These are phyloP conservation scores for Takifugu rubripes DNA, from an alignment of 2,797 vertebrate genomes.

Conservation along the genomic window DNA sequence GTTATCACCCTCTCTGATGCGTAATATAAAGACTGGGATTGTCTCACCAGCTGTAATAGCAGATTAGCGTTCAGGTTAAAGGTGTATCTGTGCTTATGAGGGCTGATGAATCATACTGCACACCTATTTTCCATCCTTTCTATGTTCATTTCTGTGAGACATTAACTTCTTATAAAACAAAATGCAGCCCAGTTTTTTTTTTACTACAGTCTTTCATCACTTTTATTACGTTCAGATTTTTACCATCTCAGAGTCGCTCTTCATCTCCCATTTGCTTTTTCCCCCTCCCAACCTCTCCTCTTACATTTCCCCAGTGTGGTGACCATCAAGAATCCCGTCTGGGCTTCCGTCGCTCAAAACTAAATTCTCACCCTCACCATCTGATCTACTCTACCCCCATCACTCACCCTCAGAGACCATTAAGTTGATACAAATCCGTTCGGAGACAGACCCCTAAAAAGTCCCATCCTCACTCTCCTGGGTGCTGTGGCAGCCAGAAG, in stretches of 20 bases:
- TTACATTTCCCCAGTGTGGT: background rate
- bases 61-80: conserved; percentile 44
- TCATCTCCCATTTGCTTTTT: conserved; percentile 10
- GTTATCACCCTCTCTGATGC: conserved; percentile 39
- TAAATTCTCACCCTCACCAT: conserved; percentile 3
- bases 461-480: conserved; percentile 45
- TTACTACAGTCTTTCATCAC: conserved; percentile 15
- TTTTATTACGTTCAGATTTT: conserved; percentile 14
- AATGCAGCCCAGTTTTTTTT: conserved; percentile 18
- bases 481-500: conserved; percentile 49
- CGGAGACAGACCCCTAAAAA: conserved; percentile 51
- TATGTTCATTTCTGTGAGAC: conserved; percentile 40
- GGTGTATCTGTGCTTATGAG: conserved; percentile 15
- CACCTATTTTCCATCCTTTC: conserved; percentile 31
- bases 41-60: conserved; percentile 53
- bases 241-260: conserved; percentile 15
- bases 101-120: conserved; percentile 9
- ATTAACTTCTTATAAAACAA: conserved; percentile 11
- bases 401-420: conserved; percentile 56
- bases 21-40: conserved; percentile 50
- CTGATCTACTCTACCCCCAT: conserved; percentile 1
- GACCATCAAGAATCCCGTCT: no score
- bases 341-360: conserved; percentile 8
- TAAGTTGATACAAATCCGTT: conserved; percentile 72
- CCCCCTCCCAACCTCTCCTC: no score